Conservation (phyloP, 2,797 vertebrate species). For the Ibycter americanus region DNA sequence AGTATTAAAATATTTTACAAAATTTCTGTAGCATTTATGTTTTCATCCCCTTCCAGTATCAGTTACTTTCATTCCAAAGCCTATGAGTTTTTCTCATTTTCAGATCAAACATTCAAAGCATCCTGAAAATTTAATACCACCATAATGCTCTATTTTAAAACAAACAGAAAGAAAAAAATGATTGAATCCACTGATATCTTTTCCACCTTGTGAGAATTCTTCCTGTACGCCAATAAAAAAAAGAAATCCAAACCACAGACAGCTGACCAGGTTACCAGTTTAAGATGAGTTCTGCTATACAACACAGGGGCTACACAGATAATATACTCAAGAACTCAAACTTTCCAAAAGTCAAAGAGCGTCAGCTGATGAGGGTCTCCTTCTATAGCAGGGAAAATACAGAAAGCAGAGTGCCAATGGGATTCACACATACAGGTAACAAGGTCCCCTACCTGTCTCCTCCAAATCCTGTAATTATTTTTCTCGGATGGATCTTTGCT, state of each 20-base stretch:
- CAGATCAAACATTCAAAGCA: background rate
- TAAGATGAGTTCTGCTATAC: background rate
- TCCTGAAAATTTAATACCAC: background rate
- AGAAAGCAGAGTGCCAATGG: background rate
- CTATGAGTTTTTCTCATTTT: background rate
- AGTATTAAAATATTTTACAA: background rate
- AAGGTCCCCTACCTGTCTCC: background rate
- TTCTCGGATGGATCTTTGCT: background rate
- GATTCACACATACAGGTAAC: background rate
- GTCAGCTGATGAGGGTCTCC: background rate
- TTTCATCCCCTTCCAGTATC: background rate
- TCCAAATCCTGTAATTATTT: background rate
- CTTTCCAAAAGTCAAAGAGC: background rate
- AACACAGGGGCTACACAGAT: background rate
- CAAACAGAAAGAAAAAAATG: rapidly evolving
- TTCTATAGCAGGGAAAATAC: background rate
- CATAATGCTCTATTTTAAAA: background rate
- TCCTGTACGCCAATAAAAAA: background rate
- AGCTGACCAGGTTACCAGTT: background rate
- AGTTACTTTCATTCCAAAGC: background rate
- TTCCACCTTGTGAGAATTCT: background rate
- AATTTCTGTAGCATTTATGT: background rate
- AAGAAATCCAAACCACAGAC: background rate
- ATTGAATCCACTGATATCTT: background rate
- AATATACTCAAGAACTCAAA: background rate